Conservation (phyloP, 2,797 vertebrate species). For the Loris lydekkerianus region DNA sequence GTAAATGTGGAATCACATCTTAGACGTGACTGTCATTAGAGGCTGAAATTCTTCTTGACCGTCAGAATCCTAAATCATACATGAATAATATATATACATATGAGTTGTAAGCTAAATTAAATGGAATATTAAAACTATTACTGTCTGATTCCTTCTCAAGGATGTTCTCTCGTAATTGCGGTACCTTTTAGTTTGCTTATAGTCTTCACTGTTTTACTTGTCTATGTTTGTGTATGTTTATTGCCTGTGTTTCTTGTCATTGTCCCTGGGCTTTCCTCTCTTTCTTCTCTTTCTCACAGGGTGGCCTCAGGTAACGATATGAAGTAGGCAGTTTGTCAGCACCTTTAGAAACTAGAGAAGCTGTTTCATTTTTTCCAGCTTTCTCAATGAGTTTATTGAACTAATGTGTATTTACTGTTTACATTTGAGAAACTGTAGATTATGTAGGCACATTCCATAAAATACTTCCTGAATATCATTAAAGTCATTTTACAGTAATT, state of each 20-base stretch:
- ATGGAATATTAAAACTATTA: neutral
- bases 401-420: neutral
- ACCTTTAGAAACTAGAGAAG: neutral
- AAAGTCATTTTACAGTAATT: neutral
- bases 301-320: too few species aligned
- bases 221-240: neutral
- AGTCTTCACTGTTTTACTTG: neutral
- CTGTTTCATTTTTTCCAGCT: neutral
- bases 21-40: neutral
- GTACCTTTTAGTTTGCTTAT: neutral
- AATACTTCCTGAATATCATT: neutral
- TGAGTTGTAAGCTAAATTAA: neutral
- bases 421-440: neutral
- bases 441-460: neutral
- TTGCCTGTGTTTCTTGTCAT: neutral
- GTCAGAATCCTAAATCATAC: neutral
- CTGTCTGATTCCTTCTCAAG: neutral
- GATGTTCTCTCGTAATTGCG: neutral
- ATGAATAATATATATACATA: neutral
- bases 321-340: accelerated
- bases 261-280: neutral
- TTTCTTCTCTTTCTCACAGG: neutral
- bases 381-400: neutral
- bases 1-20: neutral
- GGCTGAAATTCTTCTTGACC: neutral